Percentiles rank a stretch among this genome's conserved stretches.
Conservation (phyloP, 2,797 vertebrate species). For the Artibeus lituratus region DNA sequence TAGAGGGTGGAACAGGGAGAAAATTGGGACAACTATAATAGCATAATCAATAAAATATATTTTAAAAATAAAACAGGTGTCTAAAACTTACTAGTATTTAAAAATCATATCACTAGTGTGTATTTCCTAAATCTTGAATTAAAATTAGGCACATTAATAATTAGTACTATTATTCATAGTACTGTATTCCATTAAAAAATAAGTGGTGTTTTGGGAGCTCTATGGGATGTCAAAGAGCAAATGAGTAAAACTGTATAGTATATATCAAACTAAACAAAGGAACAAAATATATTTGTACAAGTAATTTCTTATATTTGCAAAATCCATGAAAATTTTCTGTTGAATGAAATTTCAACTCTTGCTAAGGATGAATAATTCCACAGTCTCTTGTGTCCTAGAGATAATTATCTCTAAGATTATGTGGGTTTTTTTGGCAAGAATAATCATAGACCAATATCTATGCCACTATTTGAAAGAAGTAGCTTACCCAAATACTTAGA, state of each 20-base stretch:
- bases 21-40: no score
- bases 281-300: neutral
- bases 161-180: neutral
- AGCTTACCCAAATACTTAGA: neutral
- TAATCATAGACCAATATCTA: neutral
- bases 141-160: neutral
- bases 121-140: neutral
- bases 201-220: neutral
- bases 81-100: neutral
- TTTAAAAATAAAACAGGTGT: neutral
- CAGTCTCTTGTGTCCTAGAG: neutral
- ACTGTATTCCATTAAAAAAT: neutral
- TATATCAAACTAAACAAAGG: neutral
- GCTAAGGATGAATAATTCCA: neutral
- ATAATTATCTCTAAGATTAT: neutral
- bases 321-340: neutral
- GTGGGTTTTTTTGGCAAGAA: neutral
- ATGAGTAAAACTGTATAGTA: neutral
- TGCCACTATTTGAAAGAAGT: neutral
- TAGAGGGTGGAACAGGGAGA: no score
- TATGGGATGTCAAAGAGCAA: neutral
- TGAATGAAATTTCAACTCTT: neutral
- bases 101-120: neutral
- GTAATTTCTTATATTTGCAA: neutral
- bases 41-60: no score